Conservation (phyloP, 2,113 vertebrate species). For the Leucopsar rothschildi region DNA sequence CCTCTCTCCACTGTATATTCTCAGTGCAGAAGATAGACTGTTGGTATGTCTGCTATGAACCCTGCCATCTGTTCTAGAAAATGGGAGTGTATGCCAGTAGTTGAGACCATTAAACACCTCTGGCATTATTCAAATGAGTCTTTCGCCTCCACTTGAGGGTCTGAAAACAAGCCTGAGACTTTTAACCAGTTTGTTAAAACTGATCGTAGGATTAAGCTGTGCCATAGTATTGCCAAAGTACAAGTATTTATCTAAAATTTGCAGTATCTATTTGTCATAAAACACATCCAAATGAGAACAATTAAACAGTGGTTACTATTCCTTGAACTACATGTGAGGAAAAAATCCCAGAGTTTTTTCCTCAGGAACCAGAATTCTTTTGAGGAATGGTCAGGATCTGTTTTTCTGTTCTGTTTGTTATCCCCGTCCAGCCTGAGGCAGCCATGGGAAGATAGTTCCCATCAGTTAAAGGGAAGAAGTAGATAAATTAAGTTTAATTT, state of each 20-base stretch:
- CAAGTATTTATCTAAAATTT: background rate
- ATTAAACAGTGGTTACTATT: background rate
- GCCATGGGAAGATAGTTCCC: background rate
- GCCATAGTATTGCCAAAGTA: background rate
- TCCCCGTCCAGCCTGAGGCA: background rate
- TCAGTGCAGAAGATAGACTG: background rate
- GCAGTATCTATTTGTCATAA: background rate
- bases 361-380: background rate
- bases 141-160: background rate
- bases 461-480: background rate
- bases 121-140: background rate
- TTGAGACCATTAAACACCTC: background rate
- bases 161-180: background rate
- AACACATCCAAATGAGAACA: background rate
- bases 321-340: background rate
- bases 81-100: background rate
- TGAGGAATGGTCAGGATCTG: background rate
- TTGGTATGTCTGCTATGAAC: background rate
- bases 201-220: background rate
- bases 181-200: background rate
- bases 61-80: background rate
- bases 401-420: background rate
- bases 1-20: background rate
- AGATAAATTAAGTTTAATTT: background rate
- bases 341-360: background rate